Evolutionary conservation across 2,113 vertebrate species (phyloP).

Genomic region (Varanus salvator): DNA sequence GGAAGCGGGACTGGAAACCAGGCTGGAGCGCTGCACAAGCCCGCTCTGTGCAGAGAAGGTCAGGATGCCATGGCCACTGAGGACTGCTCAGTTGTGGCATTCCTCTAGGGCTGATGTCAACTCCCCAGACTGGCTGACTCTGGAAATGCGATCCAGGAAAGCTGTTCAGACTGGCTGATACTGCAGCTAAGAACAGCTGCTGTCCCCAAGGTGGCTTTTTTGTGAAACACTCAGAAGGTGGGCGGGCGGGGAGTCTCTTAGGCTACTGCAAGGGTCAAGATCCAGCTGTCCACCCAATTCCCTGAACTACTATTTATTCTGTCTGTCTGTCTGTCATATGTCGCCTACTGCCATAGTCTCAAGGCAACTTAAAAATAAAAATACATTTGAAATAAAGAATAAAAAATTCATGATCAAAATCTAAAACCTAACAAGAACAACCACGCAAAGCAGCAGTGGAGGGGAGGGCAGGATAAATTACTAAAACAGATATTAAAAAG

Average conservation of each 20-base stretch:
- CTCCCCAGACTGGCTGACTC: neutral
- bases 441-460: no score
- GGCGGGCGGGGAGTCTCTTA: no score
- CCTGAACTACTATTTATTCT: neutral
- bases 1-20: neutral
- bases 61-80: neutral
- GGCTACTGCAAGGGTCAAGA: neutral
- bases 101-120: slow-evolving; percentile 27
- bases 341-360: no score
- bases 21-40: neutral
- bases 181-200: neutral
- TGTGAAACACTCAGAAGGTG: neutral
- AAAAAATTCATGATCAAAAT: no score
- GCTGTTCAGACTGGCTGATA: slow-evolving; percentile 3
- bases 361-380: no score
- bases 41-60: neutral
- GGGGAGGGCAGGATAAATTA: no score
- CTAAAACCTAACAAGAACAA: no score
- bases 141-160: slow-evolving; percentile 2
- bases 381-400: no score
- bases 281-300: neutral
- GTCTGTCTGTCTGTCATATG: no score
- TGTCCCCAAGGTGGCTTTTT: neutral
- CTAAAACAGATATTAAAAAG: no score
- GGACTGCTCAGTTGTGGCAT: neutral